A percentile compares a stretch with the other conserved stretches of the same genome.
Evolutionary conservation across 2,797 vertebrate species (phyloP).

Genomic region (Eulemur mongoz): DNA sequence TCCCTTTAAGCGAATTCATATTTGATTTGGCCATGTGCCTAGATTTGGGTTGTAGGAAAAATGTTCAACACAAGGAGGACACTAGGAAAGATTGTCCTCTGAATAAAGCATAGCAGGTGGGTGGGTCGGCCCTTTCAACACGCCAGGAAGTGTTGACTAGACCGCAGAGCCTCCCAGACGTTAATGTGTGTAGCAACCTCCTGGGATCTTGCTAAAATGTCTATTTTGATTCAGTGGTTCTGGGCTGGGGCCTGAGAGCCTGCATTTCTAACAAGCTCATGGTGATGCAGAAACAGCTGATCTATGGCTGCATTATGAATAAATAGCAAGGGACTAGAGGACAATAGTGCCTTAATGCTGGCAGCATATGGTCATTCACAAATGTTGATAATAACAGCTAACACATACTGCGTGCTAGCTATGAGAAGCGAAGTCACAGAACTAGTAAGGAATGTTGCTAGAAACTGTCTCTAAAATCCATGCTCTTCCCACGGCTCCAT

Average conservation of each 20-base stretch:
- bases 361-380: not conserved
- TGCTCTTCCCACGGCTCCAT: rapidly evolving
- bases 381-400: not conserved
- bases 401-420: not conserved
- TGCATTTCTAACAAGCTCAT: slow-evolving; percentile 5
- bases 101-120: not conserved
- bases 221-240: not conserved
- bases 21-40: not conserved
- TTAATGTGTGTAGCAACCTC: not conserved
- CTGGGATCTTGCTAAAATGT: not conserved
- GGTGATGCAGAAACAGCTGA: not conserved
- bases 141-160: not conserved
- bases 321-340: not conserved
- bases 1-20: not conserved
- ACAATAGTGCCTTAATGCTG: not conserved
- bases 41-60: not conserved
- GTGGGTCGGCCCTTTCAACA: not conserved
- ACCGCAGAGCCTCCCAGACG: not conserved
- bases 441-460: not conserved
- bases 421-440: not conserved
- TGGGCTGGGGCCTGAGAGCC: not conserved
- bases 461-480: not conserved
- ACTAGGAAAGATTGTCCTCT: not conserved
- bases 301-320: not conserved
- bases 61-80: not conserved